Base-by-base conservation (phyloP, 1,140 invertebrate species). In the Manduca sexta region DNA sequence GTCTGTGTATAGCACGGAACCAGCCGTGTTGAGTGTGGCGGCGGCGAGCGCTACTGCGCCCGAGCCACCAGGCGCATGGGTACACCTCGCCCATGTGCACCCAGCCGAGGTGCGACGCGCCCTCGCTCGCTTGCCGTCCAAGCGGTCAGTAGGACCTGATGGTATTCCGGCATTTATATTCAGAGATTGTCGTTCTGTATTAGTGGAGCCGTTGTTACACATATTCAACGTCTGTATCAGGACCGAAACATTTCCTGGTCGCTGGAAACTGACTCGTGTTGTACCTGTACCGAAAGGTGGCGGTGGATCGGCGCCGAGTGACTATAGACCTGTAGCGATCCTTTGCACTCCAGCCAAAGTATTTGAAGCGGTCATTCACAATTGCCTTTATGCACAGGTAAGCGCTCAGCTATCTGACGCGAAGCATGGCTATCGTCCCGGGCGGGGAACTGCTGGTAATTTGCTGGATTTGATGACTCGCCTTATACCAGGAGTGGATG, bases 181-280 rank as follows among this genome's bases (percentile, higher is more conserved):
- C 2, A 49, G 43, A 33, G 53, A 55, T n/a, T 55, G 35, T 26
- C 38, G 30, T 1, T 21, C 35, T 2, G 38, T 29, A 0, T 13
- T 55, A n/a, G 13, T 17, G 15, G 16, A 41, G 4, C 52, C 52
- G 5, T 29, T 55, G 11, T 31, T 49, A 11, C 33, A 37, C 15
- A 6, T 56, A 2, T 56, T 43, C 37, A 56, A 56, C 17, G 2
- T 47, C 2, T 51, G 15, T 16, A 42, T 51, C 3, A 18, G 18
- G 10, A 14, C 11, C 4, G 5, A 1, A 30, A 16, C 16, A 1
- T 51, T 21, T 39, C 49, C 49, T 12, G 8, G n/a, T 5, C 2
- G 17, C 4, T 44, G 41, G 41, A 49, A 42, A 42, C 2, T 34
- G 2, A 34, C 33, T 8, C 30, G 33, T 12, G 33, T 42, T 21